Evolutionary conservation across 1,140 invertebrate species (phyloP).

Genomic region (Drosophila erecta): DNA sequence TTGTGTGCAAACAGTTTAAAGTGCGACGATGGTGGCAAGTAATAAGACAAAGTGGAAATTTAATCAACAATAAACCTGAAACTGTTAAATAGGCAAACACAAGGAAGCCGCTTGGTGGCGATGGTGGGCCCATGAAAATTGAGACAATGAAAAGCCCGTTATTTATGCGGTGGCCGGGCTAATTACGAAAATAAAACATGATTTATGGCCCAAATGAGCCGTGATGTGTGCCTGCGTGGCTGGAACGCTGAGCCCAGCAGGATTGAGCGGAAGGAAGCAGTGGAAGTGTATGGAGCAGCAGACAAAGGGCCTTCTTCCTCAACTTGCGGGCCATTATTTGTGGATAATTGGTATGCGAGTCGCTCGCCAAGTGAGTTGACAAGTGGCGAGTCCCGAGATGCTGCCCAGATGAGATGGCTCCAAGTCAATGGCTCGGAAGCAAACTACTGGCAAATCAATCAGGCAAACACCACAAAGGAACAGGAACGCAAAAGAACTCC

Average conservation of each 20-base stretch:
- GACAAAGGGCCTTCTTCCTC: conserved; percentile 49
- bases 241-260: conserved; percentile 8
- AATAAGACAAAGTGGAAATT: conserved; percentile 65
- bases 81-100: conserved; percentile 60
- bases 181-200: conserved; percentile 81
- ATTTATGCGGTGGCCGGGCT: conserved; percentile 75
- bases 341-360: conserved; percentile 71
- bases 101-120: background rate
- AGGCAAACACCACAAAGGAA: conserved; percentile 50
- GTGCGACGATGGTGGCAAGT: conserved; percentile 40
- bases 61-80: conserved; percentile 69
- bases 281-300: conserved; percentile 31
- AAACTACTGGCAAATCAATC: conserved; percentile 78
- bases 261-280: conserved; percentile 33
- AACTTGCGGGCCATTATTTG: conserved; percentile 71
- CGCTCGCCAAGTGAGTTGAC: conserved; percentile 72
- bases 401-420: conserved; percentile 20
- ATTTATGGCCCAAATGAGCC: conserved; percentile 56
- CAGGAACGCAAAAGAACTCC: conserved; percentile 34
- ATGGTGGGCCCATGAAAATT: conserved; percentile 37
- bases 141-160: conserved; percentile 78
- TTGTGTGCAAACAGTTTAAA: conserved; percentile 71
- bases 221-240: conserved; percentile 10
- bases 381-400: conserved; percentile 22
- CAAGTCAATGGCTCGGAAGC: conserved; percentile 65